Evolutionary conservation across 2,888 invertebrate genomes (phyloP).

Genomic region (Dryobota labecula): DNA sequence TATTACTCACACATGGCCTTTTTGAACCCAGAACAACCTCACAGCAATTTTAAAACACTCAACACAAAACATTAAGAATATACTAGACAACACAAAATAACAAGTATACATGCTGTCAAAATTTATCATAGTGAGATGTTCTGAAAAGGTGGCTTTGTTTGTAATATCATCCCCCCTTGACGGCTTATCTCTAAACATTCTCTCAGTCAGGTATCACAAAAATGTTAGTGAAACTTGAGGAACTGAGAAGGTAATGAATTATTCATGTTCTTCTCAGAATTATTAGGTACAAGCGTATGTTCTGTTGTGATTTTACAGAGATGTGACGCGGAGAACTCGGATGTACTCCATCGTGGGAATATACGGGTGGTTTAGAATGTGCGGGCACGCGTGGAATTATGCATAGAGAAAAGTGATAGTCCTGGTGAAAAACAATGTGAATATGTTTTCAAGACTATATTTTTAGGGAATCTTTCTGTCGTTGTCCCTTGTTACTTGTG

Average conservation of each 20-base stretch:
- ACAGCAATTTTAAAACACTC: neutral
- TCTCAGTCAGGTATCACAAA: conserved; percentile 48
- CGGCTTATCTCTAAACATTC: conserved; percentile 43
- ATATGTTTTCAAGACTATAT: neutral
- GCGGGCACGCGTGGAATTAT: conserved; percentile 20
- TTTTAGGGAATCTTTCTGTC: too few relatives aligned
- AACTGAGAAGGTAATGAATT: conserved; percentile 51
- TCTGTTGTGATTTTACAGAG: conserved; percentile 58
- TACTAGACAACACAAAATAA: conserved; percentile 15
- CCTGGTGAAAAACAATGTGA: neutral
- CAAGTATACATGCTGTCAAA: conserved; percentile 26
- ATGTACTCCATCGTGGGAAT: conserved; percentile 20
- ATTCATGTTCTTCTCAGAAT: conserved; percentile 60
- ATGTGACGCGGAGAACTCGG: conserved; percentile 32
- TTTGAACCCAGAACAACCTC: neutral
- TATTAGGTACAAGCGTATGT: conserved; percentile 62
- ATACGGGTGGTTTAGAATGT: conserved; percentile 2
- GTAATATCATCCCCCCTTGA: conserved; percentile 44
- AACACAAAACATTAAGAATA: neutral
- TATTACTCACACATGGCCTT: too few relatives aligned
- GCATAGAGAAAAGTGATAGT: conserved; percentile 8
- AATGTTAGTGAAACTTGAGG: conserved; percentile 59
- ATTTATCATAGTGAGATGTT: conserved; percentile 33
- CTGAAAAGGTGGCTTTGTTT: conserved; percentile 43
- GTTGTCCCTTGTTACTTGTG: too few relatives aligned